Percentiles rank a stretch among this genome's conserved stretches.
Conservation (phyloP, 2,113 vertebrate genomes). For the Eubucco bourcierii region DNA sequence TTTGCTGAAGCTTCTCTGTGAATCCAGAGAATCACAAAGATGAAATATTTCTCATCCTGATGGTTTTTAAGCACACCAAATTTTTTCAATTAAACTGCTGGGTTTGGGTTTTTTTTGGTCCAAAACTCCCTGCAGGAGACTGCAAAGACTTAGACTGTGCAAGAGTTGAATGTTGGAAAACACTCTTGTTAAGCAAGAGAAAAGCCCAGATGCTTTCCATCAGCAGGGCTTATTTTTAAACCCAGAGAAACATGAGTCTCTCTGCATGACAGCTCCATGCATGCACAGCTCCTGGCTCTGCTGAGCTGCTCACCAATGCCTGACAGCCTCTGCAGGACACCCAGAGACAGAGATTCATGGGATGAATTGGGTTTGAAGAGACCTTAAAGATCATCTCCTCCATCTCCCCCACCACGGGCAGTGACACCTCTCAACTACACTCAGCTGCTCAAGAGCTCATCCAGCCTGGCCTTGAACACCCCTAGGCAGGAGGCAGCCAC, state of each 20-base stretch:
- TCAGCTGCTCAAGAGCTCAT: no score
- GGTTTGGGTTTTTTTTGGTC: not conserved
- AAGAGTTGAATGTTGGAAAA: not conserved
- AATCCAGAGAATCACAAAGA: not conserved
- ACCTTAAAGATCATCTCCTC: no score
- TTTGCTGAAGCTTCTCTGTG: not conserved
- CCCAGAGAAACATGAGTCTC: not conserved
- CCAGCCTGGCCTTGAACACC: no score
- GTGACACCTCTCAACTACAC: no score
- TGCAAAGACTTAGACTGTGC: not conserved
- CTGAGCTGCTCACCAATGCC: not conserved
- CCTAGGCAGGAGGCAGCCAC: no score
- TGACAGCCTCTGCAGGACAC: conserved; percentile 1
- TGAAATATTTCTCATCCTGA: not conserved
- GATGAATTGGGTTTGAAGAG: no score
- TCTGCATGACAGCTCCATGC: not conserved
- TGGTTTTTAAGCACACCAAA: not conserved
- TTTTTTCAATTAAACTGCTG: conserved; percentile 9
- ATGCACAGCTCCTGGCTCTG: not conserved
- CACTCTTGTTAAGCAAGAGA: not conserved
- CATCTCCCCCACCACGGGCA: no score
- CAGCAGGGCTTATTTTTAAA: conserved; percentile 52
- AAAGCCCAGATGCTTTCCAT: conserved; percentile 53
- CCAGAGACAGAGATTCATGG: not conserved
- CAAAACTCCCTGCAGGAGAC: not conserved